Base-by-base conservation (phyloP, 2,113 vertebrate genomes). In the Heliornis fulica region DNA sequence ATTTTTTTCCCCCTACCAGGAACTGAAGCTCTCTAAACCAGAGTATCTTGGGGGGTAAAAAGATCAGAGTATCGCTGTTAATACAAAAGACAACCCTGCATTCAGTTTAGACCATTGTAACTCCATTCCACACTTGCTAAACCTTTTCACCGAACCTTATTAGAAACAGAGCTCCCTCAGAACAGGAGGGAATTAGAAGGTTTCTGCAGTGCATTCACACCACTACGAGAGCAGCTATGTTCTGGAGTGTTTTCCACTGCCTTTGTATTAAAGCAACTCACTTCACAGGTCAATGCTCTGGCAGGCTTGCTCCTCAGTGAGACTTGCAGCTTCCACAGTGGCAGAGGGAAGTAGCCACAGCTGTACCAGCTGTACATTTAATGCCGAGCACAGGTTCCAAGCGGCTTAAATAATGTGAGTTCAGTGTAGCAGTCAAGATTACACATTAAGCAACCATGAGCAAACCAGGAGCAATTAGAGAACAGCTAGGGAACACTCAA, bases 381-480 rank as follows among this genome's bases (percentile, higher is more conserved):
- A 41, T 5, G 40, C 72, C 0, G 29, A 94, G 65, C 83, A 64
- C 87, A 72, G 75, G 84, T 92, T 96, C 84, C 85, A 80, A 19
- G 71, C 93, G 94, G 91, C 61, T 86, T n/a, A 17, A 88, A 75
- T 94, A 86, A 80, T 29, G 82, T 0, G 8, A 83, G 83, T 64
- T 82, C 50, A 64, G 76, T 11, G 31, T 43, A 91, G 89, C 89
- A 86, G 94, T 91, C 83, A 71, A 57, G 88, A 93, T 81, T 87
- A 83, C 88, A 79, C 65, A 77, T 93, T 90, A 92, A 91, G 91
- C 61, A 90, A 82, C 84, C 92, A 53, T 21, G n/a, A 94, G 82
- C 94, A 96, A 84, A 96, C 68, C 87, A 77, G 94, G 36, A 95
- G 95, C 87, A 93, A 95, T 97, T 96, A 95, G 50, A 10, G 76